Evolutionary conservation across 2,797 vertebrate genomes (phyloP).

Genomic region (Spinibarbus caldwelli): DNA sequence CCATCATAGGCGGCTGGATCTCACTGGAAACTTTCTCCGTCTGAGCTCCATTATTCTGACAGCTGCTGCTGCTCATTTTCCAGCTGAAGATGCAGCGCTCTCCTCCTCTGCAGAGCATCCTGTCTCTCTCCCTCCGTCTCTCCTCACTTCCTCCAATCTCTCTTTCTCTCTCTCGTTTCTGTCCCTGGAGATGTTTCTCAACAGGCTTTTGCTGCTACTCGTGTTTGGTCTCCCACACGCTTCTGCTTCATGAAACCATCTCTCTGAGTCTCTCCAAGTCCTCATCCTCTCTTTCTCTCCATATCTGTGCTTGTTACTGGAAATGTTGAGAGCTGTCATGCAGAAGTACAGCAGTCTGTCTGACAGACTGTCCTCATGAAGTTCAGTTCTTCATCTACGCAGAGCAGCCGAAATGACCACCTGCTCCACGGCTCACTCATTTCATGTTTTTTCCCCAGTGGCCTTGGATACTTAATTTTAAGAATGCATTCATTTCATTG

Average conservation of each 20-base stretch:
- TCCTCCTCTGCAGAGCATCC: constrained; percentile 33
- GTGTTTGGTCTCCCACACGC: constrained; percentile 49
- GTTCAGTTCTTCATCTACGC: background rate
- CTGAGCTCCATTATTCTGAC: constrained; percentile 43
- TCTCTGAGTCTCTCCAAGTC: background rate
- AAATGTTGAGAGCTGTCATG: constrained; percentile 19
- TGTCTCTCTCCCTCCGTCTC: constrained; percentile 15
- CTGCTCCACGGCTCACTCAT: background rate
- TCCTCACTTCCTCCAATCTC: constrained; percentile 1
- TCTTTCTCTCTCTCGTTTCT: constrained; percentile 4
- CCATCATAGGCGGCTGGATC: background rate
- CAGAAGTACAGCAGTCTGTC: constrained; percentile 10
- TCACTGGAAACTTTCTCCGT: constrained; percentile 21
- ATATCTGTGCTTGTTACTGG: constrained; percentile 35
- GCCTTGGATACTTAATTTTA: background rate
- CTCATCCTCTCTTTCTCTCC: constrained; percentile 10
- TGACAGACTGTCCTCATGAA: constrained; percentile 20
- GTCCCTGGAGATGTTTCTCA: constrained; percentile 40
- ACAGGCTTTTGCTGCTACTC: constrained; percentile 41
- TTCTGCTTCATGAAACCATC: constrained; percentile 46
- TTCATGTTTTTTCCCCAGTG: background rate
- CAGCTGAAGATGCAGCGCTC: constrained; percentile 20
- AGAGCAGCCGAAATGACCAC: background rate
- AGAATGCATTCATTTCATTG: background rate
- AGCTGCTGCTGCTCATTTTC: constrained; percentile 52